Percentiles rank a stretch among this genome's conserved stretches.
phyloP scores from a whole-genome alignment of 2,888 invertebrate species.

The Melinopterus prodromus region DNA sequence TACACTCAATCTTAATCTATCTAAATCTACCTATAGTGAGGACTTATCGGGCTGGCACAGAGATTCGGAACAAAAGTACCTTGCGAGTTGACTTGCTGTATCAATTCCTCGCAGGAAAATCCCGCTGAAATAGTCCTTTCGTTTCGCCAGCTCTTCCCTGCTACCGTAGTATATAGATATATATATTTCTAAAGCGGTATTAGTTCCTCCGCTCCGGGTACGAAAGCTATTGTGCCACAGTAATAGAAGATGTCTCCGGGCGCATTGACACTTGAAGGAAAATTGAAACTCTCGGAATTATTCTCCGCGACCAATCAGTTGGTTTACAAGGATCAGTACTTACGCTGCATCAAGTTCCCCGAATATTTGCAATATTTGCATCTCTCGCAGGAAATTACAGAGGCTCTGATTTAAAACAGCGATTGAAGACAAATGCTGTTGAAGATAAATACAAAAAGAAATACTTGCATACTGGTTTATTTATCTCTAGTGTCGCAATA shows the following conservation, averaged over 20 bases:
- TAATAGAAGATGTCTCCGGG: conserved; percentile 22
- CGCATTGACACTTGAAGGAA: conserved; percentile 17
- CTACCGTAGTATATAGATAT: conserved; percentile 29
- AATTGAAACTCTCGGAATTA: conserved; percentile 10
- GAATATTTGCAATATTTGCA: neutral
- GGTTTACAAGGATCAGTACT: neutral
- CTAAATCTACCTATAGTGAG: conserved; percentile 58
- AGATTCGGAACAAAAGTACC: conserved; percentile 44
- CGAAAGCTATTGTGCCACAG: conserved; percentile 28
- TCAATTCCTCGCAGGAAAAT: conserved; percentile 43
- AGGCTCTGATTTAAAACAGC: neutral
- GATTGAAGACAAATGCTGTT: neutral
- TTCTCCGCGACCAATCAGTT: conserved; percentile 18
- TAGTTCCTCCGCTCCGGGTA: conserved; percentile 33
- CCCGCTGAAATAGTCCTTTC: conserved; percentile 38
- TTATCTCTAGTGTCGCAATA: no score
- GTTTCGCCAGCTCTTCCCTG: conserved; percentile 29
- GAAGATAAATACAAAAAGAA: no score
- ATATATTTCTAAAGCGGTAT: conserved; percentile 37
- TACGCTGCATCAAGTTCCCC: neutral
- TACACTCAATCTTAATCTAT: conserved; percentile 57
- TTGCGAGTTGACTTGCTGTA: conserved; percentile 40
- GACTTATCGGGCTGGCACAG: conserved; percentile 56
- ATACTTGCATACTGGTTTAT: no score
- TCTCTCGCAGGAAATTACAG: neutral